A percentile compares a stretch with the other conserved stretches of the same genome.
Evolutionary conservation across 2,888 invertebrate genomes (phyloP).

Genomic region (Andrena trimmerana): DNA sequence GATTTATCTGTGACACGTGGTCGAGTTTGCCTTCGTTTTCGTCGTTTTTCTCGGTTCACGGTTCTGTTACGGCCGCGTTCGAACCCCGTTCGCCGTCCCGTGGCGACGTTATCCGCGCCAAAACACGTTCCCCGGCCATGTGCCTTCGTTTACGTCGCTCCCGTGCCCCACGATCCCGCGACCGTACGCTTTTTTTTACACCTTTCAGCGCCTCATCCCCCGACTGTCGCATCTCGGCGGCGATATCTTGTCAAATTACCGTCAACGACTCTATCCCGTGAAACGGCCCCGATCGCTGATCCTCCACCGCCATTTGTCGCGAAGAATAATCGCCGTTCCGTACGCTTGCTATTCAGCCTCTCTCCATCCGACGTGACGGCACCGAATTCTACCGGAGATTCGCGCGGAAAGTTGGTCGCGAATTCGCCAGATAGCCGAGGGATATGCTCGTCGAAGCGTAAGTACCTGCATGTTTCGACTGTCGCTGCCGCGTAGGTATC

Average conservation of each 20-base stretch:
- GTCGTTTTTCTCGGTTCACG: constrained; percentile 47
- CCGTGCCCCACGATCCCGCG: background rate
- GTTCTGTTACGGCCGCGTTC: constrained; percentile 21
- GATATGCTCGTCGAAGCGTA: constrained; percentile 46
- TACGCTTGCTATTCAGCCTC: no score
- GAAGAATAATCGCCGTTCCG: background rate
- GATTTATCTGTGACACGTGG: constrained; percentile 72
- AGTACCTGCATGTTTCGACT: background rate
- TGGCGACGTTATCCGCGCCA: constrained; percentile 59
- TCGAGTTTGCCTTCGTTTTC: constrained; percentile 53
- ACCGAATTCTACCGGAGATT: background rate
- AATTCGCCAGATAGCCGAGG: constrained; percentile 18
- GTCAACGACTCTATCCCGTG: background rate
- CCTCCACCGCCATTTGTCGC: background rate
- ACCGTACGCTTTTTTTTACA: background rate
- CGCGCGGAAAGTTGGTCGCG: constrained; percentile 18
- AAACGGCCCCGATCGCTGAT: background rate
- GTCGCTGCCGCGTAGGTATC: no score
- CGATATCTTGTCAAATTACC: constrained; percentile 6
- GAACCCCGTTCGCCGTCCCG: constrained; percentile 34
- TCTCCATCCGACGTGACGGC: background rate
- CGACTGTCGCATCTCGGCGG: background rate
- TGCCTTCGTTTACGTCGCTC: constrained; percentile 56
- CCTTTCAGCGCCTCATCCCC: background rate
- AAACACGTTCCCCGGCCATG: constrained; percentile 61